These are phyloP conservation scores for Palythoa grandiflora DNA, from an alignment of 92 coral and sea anemone species.

Conservation along the genomic window DNA sequence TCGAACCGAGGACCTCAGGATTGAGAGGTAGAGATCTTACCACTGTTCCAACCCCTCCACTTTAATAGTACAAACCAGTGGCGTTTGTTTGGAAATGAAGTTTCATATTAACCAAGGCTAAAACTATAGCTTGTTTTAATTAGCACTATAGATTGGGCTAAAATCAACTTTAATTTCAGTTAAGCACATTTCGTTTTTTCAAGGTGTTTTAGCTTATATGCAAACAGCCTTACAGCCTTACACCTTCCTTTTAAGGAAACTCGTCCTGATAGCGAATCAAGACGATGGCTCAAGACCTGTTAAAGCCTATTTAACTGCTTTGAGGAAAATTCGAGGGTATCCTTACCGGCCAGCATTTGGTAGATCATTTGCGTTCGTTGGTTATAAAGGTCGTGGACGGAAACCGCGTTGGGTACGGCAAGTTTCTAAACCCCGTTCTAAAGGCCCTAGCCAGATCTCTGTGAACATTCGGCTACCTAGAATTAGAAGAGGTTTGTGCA, in stretches of 20 bases:
- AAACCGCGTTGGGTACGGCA: slow-evolving; percentile 29
- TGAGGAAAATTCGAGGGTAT: slow-evolving; percentile 7
- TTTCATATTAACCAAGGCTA: no score
- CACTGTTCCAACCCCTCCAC: no score
- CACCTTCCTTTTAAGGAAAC: background rate
- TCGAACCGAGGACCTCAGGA: no score
- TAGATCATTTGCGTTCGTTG: slow-evolving; percentile 26
- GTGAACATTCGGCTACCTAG: slow-evolving; percentile 32
- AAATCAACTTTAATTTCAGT: no score
- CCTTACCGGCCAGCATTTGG: background rate
- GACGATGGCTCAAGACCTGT: background rate
- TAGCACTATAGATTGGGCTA: no score
- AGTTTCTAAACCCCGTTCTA: slow-evolving; percentile 19
- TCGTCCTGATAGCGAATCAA: slow-evolving; percentile 7
- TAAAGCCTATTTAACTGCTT: background rate
- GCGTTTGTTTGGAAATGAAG: no score
- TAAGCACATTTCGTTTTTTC: no score
- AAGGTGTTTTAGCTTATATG: no score
- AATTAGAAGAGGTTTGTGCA: slow-evolving; percentile 9
- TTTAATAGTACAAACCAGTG: no score
- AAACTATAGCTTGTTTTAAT: no score
- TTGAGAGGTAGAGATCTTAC: no score
- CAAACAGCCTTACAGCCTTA: no score
- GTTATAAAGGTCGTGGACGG: slow-evolving; percentile 21
- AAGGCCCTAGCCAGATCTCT: slow-evolving; percentile 34